Base-by-base conservation (phyloP, 1,140 invertebrate species). In the Cylas formicarius region DNA sequence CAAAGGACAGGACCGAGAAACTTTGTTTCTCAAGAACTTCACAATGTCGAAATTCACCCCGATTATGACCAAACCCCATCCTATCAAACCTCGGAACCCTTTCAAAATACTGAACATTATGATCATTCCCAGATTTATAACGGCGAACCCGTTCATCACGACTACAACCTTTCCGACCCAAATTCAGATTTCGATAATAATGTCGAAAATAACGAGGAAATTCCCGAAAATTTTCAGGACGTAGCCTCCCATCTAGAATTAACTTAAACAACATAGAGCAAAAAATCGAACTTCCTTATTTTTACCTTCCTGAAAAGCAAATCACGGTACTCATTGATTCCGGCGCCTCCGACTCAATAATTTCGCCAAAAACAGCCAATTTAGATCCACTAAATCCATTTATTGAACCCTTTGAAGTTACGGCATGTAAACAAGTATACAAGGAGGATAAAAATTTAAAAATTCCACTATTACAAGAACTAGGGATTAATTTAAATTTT, bases 221-320 rank as follows among this genome's bases (percentile, higher is more conserved):
- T 8, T 35, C 13, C 16, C 10, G 38, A 40, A 40, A 40, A 40
- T 40, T 40, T 40, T 40, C 13, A 8, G 5, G 13, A 40, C 5
- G 4, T 19, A 14, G 38, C 38, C 38, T 28, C 26, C 3, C 3
- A 4, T 9, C 38, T 10, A 13, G 26, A 29, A 19, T 40, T 13
- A 14, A 40, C 38, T 14, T 40, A 40, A 40, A 40, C 20, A 40
- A 40, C 31, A 17, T 40, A 19, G 16, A n/a, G 4, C 4, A 18
- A 29, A 13, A 19, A 18, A 27, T 19, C 3, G 26, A 40, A 28
- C 14, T 40, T 6, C 38, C 38, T 4, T 40, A 40, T 14, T 16
- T 40, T 16, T 40, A 28, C 9, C 17, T 40, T 6, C 8, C 5
- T 14, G 4, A 40, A 7, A 6, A 4, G 11, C 13, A 40, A 13